Base-by-base conservation (phyloP, 2,888 invertebrate genomes). In the Hydropsyche betteni region DNA sequence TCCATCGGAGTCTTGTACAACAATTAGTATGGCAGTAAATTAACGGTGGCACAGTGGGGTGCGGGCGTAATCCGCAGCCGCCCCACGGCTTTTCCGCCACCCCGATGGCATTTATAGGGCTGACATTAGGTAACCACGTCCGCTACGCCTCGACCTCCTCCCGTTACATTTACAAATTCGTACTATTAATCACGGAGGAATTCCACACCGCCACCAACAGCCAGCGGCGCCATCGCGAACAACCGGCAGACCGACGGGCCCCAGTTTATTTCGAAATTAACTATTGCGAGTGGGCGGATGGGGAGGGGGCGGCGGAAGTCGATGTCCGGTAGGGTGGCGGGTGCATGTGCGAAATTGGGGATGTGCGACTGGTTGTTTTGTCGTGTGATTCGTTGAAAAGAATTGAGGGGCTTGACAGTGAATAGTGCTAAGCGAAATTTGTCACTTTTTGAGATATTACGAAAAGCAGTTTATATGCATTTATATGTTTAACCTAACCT, bases 181-280 rank as follows among this genome's bases (percentile, higher is more conserved):
- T 69, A 77, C 76, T 68, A 79, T 77, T 79, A 79, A 79, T 77
- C 79, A 79, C 77, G 55, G 73, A 75, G 77, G 76, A 77, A 76
- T 79, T 74, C 77, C 74, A 69, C 74, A 75, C 75, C 75, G 71
- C 74, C 74, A 36, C 64, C 36, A 36, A 64, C 64, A 44, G n/a
- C 64, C 10, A 24, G 8, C 16, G 61, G 24, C 61, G n/a, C 64
- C 64, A 24, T 64, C 36, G 64, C 34, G 12, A 64, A 64, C 34
- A 36, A 64, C 64, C 64, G 12, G 6, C n/a, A 5, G 33, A 36
- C 36, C 64, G 33, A 8, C 64, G n/a, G 10, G 33, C 36, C 6
- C 74, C 69, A 77, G 71, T 77, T 68, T 74, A 74, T 78, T 75
- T 74, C 74, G 38, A 77, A 78, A 78, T 78, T 77, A 78, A 78